Evolutionary conservation across 2,113 vertebrate genomes (phyloP).

Genomic region (Lates calcarifer): DNA sequence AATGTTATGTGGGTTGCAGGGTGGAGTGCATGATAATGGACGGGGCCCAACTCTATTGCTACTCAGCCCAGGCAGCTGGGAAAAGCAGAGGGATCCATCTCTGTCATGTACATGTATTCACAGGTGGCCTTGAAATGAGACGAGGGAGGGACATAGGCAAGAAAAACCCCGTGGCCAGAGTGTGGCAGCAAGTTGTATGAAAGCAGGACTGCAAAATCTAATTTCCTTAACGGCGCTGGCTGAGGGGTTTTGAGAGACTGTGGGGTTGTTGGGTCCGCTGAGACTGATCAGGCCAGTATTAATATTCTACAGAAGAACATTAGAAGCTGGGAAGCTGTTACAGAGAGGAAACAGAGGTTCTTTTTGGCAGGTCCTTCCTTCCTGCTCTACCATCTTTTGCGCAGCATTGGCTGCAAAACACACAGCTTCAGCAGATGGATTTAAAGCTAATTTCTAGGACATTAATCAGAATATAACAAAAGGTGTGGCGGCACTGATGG

Average conservation of each 20-base stretch:
- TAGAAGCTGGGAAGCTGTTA: constrained; percentile 7
- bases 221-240: constrained; percentile 54
- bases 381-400: not conserved
- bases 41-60: constrained; percentile 38
- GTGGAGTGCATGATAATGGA: constrained; percentile 66
- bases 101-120: constrained; percentile 61
- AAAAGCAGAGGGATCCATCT: constrained; percentile 57
- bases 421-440: constrained; percentile 2
- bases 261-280: constrained; percentile 24
- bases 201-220: constrained; percentile 48
- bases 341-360: constrained; percentile 17
- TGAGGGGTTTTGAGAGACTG: constrained; percentile 36
- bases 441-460: constrained; percentile 15
- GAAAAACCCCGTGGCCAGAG: constrained; percentile 41
- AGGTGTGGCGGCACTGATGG: not conserved
- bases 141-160: not conserved
- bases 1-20: constrained; percentile 64
- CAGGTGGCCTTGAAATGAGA: constrained; percentile 61
- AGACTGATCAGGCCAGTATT: constrained; percentile 30
- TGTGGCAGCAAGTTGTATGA: not conserved
- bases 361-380: not conserved
- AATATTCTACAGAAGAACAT: constrained; percentile 21
- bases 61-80: constrained; percentile 31
- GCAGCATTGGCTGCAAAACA: not conserved
- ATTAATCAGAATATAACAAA: constrained; percentile 12